Evolutionary conservation across 2,113 vertebrate genomes (phyloP).

Genomic region (Numida meleagris): DNA sequence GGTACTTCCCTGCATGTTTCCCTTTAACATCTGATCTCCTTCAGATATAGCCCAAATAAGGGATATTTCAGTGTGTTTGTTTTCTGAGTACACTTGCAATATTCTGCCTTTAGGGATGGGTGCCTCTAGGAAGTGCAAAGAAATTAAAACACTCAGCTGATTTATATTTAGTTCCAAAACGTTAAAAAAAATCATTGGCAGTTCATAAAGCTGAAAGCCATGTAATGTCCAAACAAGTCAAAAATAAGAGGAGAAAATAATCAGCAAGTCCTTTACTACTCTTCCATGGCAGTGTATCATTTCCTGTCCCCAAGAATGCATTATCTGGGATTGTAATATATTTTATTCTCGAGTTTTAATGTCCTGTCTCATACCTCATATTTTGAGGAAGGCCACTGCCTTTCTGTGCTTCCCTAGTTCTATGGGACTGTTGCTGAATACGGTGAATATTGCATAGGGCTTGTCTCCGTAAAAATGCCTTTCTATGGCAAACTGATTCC

Average conservation of each 20-base stretch:
- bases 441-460: neutral
- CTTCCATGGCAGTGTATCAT: neutral
- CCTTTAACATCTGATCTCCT: neutral
- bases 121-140: neutral
- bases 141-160: neutral
- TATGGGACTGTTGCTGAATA: neutral
- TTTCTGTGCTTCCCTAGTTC: conserved; percentile 27
- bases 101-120: neutral
- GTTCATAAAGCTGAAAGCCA: neutral
- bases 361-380: neutral
- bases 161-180: neutral
- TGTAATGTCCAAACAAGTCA: neutral
- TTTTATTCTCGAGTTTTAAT: neutral
- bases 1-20: neutral
- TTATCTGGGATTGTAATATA: neutral
- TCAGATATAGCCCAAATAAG: neutral
- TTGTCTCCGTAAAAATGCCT: neutral
- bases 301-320: neutral
- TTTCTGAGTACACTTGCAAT: neutral
- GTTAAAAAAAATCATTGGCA: neutral
- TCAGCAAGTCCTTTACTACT: neutral
- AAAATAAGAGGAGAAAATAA: neutral
- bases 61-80: neutral
- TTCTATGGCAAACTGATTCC: neutral
- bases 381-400: conserved; percentile 10